A percentile compares a stretch with the other conserved stretches of the same genome.
phyloP scores from a whole-genome alignment of 2,888 invertebrate species.

The Osmoderma eremita region DNA sequence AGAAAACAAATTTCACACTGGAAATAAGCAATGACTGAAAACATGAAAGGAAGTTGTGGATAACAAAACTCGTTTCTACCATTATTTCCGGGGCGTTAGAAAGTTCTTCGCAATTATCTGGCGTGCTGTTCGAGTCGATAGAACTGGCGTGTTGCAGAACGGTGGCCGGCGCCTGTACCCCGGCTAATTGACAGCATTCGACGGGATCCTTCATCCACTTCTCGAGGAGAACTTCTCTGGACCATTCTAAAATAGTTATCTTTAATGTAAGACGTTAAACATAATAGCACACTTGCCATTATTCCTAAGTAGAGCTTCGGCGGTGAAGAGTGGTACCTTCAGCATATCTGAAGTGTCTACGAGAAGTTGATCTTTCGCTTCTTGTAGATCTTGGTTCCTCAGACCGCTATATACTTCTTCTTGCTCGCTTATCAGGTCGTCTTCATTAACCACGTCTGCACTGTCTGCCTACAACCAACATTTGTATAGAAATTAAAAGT shows the following conservation, averaged over 20 bases:
- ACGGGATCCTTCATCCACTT: slow-evolving; percentile 75
- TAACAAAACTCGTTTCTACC: slow-evolving; percentile 49
- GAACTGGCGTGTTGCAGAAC: slow-evolving; percentile 62
- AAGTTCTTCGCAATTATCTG: slow-evolving; percentile 54
- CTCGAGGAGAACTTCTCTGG: slow-evolving; percentile 71
- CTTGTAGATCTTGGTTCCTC: slow-evolving; percentile 74
- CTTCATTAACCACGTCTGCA: slow-evolving; percentile 65
- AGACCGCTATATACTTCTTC: slow-evolving; percentile 71
- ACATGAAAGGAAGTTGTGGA: neutral
- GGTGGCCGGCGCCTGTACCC: slow-evolving; percentile 71
- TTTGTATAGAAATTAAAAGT: neutral
- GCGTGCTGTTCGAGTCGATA: slow-evolving; percentile 60
- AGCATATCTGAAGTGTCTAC: slow-evolving; percentile 79
- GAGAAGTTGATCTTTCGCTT: slow-evolving; percentile 75
- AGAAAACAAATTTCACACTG: slow-evolving; percentile 72
- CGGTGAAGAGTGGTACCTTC: slow-evolving; percentile 75
- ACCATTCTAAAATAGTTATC: slow-evolving; percentile 69
- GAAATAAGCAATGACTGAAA: slow-evolving; percentile 47
- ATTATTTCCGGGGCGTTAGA: slow-evolving; percentile 54
- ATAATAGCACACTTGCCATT: slow-evolving; percentile 65
- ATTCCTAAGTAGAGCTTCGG: slow-evolving; percentile 73
- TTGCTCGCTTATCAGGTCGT: slow-evolving; percentile 63
- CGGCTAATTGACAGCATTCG: slow-evolving; percentile 72
- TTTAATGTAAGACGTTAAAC: too few relatives aligned
- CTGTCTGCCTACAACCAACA: slow-evolving; percentile 61